phyloP scores from a whole-genome alignment of 2,888 invertebrate genomes.

The Melanotus villosus region DNA sequence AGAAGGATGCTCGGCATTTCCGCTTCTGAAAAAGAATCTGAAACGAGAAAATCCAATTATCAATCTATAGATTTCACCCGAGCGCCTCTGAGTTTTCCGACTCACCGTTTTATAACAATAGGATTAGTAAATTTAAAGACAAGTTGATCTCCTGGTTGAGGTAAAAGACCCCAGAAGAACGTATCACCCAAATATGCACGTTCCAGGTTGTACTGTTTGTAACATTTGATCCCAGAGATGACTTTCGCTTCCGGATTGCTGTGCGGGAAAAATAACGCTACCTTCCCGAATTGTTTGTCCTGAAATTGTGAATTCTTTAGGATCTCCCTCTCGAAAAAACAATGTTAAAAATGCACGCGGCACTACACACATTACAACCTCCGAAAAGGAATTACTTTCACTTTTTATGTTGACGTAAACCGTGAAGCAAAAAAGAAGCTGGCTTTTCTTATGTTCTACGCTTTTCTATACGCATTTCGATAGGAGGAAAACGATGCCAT shows the following conservation, averaged over 20 bases:
- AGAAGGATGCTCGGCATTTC: conserved; percentile 90
- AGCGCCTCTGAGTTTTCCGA: conserved; percentile 24
- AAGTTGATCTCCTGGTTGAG: conserved; percentile 85
- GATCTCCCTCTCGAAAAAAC: background rate
- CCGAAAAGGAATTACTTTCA: conserved; percentile 17
- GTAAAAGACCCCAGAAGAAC: conserved; percentile 93
- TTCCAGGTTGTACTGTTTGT: conserved; percentile 83
- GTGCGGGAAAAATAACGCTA: conserved; percentile 84
- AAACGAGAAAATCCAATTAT: background rate
- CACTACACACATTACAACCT: conserved; percentile 12
- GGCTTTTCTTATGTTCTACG: background rate
- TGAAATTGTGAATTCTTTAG: conserved; percentile 61
- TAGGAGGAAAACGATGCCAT: background rate
- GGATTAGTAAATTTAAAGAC: conserved; percentile 86
- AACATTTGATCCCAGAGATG: conserved; percentile 82
- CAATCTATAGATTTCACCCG: background rate
- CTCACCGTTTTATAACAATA: conserved; percentile 77
- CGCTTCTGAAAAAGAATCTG: conserved; percentile 88
- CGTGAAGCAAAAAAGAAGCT: background rate
- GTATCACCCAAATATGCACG: conserved; percentile 89
- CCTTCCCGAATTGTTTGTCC: conserved; percentile 92
- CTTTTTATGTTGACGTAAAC: conserved; percentile 20
- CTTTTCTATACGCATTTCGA: background rate
- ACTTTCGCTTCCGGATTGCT: conserved; percentile 81
- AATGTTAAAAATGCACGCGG: conserved; percentile 25